Evolutionary conservation across 2,888 invertebrate genomes (phyloP).

Genomic region (Amphiduros pacificus): DNA sequence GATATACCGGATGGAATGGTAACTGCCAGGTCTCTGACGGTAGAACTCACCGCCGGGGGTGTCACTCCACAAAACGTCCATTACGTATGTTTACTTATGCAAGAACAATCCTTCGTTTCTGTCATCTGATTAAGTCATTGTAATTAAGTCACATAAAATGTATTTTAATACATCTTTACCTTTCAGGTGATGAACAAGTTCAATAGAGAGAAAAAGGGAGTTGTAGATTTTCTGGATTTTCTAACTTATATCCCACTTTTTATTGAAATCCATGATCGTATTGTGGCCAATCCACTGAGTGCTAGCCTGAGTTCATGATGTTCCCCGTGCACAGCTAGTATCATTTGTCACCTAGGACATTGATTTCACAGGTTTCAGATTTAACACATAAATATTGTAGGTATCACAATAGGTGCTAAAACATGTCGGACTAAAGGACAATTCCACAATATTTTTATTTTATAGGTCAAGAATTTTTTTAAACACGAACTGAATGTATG

Average conservation of each 20-base stretch:
- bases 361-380: too few relatives aligned
- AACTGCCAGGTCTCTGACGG: slow-evolving; percentile 41
- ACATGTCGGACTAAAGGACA: too few relatives aligned
- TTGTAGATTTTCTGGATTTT: slow-evolving; percentile 56
- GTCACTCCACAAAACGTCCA: slow-evolving; percentile 47
- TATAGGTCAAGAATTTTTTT: too few relatives aligned
- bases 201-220: slow-evolving; percentile 51
- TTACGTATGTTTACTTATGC: slow-evolving; percentile 38
- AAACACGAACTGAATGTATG: too few relatives aligned
- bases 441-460: too few relatives aligned
- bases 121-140: background rate
- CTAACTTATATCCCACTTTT: slow-evolving; percentile 58
- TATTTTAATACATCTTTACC: background rate
- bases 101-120: background rate
- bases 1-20: slow-evolving; percentile 40
- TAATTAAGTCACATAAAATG: background rate
- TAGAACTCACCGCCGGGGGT: slow-evolving; percentile 57
- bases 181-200: slow-evolving; percentile 55
- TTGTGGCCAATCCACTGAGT: slow-evolving; percentile 54
- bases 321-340: too few relatives aligned
- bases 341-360: too few relatives aligned
- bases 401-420: too few relatives aligned
- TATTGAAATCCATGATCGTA: slow-evolving; percentile 55
- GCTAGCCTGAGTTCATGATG: too few relatives aligned
- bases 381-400: too few relatives aligned